Percentiles rank a stretch among this genome's conserved stretches.
phyloP scores from a whole-genome alignment of 2,113 vertebrate genomes.

The Pelobates fuscus region DNA sequence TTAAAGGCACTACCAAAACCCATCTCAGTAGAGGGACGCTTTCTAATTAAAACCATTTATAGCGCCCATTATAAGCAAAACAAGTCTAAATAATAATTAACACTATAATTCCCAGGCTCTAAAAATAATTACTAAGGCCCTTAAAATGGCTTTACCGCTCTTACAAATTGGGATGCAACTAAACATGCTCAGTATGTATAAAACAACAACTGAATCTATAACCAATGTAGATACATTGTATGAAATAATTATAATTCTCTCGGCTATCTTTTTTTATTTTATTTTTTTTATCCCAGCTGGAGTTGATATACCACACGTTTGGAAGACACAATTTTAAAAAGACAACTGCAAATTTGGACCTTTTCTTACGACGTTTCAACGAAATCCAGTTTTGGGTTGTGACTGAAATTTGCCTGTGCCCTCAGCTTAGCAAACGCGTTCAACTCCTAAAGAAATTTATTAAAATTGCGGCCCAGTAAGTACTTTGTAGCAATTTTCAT shows the following conservation, averaged over 20 bases:
- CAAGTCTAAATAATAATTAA: too few relatives aligned
- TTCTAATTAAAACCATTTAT: too few relatives aligned
- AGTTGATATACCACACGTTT: slow-evolving; percentile 94
- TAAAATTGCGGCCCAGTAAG: slow-evolving; percentile 98
- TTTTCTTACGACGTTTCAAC: slow-evolving; percentile 96
- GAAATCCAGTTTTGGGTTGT: slow-evolving; percentile 98
- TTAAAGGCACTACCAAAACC: too few relatives aligned
- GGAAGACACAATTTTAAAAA: slow-evolving; percentile 92
- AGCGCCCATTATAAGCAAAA: too few relatives aligned
- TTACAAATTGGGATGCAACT: too few relatives aligned
- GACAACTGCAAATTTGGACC: slow-evolving; percentile 94
- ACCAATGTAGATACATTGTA: too few relatives aligned
- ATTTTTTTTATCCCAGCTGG: slow-evolving; percentile 75
- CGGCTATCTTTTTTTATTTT: background rate
- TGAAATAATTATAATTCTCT: background rate
- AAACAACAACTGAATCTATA: too few relatives aligned
- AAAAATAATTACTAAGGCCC: too few relatives aligned
- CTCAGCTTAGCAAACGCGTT: slow-evolving; percentile 93
- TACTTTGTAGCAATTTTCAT: slow-evolving; percentile 49
- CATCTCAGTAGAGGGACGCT: too few relatives aligned
- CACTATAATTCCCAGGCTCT: too few relatives aligned
- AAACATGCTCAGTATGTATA: too few relatives aligned
- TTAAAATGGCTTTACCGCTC: too few relatives aligned
- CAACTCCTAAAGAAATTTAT: slow-evolving; percentile 98
- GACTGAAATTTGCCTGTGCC: slow-evolving; percentile 92